Percentiles rank a stretch among this genome's conserved stretches.
Conservation (phyloP, 2,113 vertebrate species). For the Rhineura floridana region DNA sequence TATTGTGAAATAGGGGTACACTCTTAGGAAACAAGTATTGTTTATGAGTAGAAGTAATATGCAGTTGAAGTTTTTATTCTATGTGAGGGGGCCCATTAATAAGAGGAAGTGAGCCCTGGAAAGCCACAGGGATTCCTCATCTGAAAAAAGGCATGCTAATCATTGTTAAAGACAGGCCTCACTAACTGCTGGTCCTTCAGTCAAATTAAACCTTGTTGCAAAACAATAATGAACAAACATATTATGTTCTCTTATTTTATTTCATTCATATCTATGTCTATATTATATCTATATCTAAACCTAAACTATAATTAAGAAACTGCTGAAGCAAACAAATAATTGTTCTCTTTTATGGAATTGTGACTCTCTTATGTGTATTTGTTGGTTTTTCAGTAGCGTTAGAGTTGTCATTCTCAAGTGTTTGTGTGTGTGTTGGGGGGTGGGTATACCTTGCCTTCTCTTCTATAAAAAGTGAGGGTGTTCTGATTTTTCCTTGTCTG, state of each 20-base stretch:
- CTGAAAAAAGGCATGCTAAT: not conserved
- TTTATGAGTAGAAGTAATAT: not conserved
- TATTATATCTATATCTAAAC: too few species aligned
- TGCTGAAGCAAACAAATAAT: not conserved
- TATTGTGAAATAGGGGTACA: slow-evolving; percentile 3
- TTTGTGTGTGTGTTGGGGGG: too few species aligned
- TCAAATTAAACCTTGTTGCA: not conserved
- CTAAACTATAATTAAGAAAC: not conserved
- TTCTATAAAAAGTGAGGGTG: too few species aligned
- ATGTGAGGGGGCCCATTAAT: not conserved
- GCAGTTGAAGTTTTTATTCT: slow-evolving; percentile 1
- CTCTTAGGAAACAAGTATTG: not conserved
- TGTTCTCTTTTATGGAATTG: not conserved
- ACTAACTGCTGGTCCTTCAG: not conserved
- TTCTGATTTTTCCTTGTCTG: not conserved
- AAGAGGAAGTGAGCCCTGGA: not conserved
- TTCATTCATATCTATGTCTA: too few species aligned
- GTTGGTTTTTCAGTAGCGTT: not conserved
- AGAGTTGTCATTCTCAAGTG: not conserved
- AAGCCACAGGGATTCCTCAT: not conserved
- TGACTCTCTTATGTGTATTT: not conserved
- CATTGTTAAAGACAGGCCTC: not conserved
- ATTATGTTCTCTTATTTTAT: not conserved
- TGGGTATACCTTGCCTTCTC: not conserved
- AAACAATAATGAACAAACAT: not conserved